Conservation (phyloP, 2,113 vertebrate species). For the Melierax canorus region DNA sequence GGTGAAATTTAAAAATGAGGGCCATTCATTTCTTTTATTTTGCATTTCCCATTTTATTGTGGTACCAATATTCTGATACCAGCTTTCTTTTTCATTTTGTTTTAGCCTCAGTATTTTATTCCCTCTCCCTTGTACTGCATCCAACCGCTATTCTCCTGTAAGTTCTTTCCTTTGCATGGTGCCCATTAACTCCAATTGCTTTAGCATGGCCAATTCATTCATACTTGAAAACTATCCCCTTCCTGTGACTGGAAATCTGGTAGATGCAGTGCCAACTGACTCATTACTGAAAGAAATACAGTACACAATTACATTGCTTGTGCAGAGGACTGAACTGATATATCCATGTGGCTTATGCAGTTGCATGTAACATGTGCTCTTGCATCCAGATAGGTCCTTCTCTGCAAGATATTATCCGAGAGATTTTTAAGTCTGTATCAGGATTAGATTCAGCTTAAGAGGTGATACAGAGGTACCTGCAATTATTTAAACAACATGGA, state of each 20-base stretch:
- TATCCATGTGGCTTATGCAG: not conserved
- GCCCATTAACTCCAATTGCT: not conserved
- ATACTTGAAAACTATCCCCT: not conserved
- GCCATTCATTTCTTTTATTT: not conserved
- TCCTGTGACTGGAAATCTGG: not conserved
- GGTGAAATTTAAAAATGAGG: not conserved
- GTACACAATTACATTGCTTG: fast-evolving
- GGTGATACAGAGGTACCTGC: not conserved
- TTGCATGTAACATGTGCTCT: not conserved
- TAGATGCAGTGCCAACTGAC: not conserved
- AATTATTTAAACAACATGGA: not conserved
- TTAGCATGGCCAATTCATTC: not conserved
- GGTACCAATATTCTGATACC: not conserved
- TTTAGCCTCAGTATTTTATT: not conserved
- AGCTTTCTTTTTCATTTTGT: not conserved
- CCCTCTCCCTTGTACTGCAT: not conserved
- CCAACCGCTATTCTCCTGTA: not conserved
- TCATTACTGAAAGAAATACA: not conserved
- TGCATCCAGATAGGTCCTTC: not conserved
- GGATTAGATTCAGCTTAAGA: not conserved
- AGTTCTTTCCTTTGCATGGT: not conserved
- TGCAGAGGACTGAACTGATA: not conserved
- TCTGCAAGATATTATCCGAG: not conserved
- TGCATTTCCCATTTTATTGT: not conserved
- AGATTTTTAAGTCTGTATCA: not conserved